Percentiles rank a stretch among this genome's conserved stretches.
Evolutionary conservation across 2,113 vertebrate species (phyloP).

Genomic region (Cricetomys ansorgei): DNA sequence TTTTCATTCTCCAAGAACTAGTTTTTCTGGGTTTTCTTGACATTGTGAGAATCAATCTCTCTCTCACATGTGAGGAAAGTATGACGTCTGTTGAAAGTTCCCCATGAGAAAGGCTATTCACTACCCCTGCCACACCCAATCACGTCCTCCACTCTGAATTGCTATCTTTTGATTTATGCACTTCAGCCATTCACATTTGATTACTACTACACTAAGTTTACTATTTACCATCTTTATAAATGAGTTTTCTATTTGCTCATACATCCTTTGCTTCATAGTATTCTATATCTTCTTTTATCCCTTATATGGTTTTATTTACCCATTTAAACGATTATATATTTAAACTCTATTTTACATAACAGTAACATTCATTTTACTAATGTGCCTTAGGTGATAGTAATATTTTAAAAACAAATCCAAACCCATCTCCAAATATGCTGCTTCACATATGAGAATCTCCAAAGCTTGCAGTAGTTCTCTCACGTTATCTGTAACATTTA

Average conservation of each 20-base stretch:
- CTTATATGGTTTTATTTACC: background rate
- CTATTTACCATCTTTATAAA: background rate
- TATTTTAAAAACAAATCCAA: background rate
- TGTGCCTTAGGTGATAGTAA: background rate
- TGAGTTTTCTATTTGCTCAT: background rate
- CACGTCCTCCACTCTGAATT: background rate
- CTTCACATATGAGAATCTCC: background rate
- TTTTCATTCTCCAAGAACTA: background rate
- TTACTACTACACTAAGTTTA: background rate
- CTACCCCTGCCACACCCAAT: background rate
- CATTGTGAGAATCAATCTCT: background rate
- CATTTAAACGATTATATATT: too few species aligned
- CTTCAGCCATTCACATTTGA: background rate
- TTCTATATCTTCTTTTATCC: background rate
- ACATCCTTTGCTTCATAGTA: background rate
- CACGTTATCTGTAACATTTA: background rate
- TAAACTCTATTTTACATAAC: background rate
- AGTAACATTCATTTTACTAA: background rate
- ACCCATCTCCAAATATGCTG: background rate
- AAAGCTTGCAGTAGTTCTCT: background rate
- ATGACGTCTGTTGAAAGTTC: fast-evolving
- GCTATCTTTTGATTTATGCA: background rate
- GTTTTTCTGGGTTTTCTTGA: background rate
- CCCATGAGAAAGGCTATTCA: fast-evolving
- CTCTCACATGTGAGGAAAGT: background rate